Base-by-base conservation (phyloP, 2,113 vertebrate species). In the Lepus europaeus region DNA sequence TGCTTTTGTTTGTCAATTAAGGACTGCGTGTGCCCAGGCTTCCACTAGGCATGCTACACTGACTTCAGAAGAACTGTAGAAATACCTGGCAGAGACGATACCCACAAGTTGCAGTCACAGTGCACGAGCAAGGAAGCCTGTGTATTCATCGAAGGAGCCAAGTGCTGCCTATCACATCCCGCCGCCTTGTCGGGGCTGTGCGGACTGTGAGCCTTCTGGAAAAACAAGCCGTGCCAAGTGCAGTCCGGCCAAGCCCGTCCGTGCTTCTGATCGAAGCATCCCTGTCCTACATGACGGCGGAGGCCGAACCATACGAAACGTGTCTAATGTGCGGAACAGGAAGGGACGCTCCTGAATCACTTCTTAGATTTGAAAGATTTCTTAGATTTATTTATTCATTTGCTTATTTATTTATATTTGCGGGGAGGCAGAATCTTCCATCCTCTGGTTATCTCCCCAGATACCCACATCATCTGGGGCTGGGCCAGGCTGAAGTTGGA, bases 1-100 rank as follows among this genome's bases (percentile, higher is more conserved):
- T 39, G 0, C 76, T 89, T 85, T 83, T 77, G 29, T 49, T 59
- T 53, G 59, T 82, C 76, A 92, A 33, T 68, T 83, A 63, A 51
- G 36, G 16, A 6, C 56, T 23, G 31, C 27, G 9, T 12, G 0
- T 82, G 49, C 72, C 33, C 69, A 68, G 25, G 64, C 16, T 68
- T 90, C 49, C n/a, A 11, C 59, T 31, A 0, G 2, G 2, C 45
- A 6, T 33, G 31, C 20, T 29, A 9, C 39, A 10, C 27, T 87
- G 29, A 77, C 36, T 95, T 92, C 83, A 36, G 61, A 95, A 85
- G 61, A 72, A 39, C 27, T 19, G 3, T 23, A 79, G 9, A 82
- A 90, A 33, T 59, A 12, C n/a, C 51, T 45, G 25, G 70, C 53
- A 90, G 90, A 95, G 74, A 64, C 45, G 59, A 69, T 92, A 53